A percentile compares a stretch with the other conserved stretches of the same genome.
These are phyloP conservation scores for Acrossocheilus fasciatus DNA, from an alignment of 2,797 vertebrate species.

Conservation along the genomic window DNA sequence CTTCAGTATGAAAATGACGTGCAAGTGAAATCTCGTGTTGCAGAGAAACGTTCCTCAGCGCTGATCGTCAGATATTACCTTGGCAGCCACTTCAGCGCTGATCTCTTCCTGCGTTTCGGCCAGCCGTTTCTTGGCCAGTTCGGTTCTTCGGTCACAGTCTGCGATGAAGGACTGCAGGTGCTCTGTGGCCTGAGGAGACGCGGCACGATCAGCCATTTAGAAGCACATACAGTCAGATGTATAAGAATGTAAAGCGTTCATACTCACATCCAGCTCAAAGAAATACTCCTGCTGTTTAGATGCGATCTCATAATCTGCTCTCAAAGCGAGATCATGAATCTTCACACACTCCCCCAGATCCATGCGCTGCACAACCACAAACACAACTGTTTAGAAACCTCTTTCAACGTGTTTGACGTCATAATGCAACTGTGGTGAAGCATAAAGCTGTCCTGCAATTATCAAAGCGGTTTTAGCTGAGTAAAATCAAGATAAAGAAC, in stretches of 20 bases:
- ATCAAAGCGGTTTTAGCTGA: neutral
- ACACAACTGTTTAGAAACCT: neutral
- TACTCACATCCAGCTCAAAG: conserved; percentile 98
- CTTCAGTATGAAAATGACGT: neutral
- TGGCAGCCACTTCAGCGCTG: conserved; percentile 96
- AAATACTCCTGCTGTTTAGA: conserved; percentile 98
- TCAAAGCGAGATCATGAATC: conserved; percentile 95
- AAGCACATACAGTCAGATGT: neutral
- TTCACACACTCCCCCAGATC: conserved; percentile 98
- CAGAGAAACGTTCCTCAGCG: neutral
- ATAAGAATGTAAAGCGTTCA: neutral
- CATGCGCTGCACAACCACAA: conserved; percentile 86
- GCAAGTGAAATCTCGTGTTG: neutral
- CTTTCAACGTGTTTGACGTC: too few species aligned
- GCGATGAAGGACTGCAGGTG: conserved; percentile 98
- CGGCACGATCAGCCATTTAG: neutral
- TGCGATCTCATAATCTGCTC: conserved; percentile 98
- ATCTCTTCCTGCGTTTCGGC: conserved; percentile 99
- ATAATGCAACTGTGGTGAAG: neutral
- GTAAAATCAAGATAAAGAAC: neutral
- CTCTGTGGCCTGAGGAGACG: conserved; percentile 86
- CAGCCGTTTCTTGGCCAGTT: conserved; percentile 96
- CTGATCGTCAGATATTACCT: conserved; percentile 76
- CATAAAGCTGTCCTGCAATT: neutral
- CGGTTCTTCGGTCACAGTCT: conserved; percentile 95